Evolutionary conservation across 1,140 invertebrate genomes (phyloP), one percentile per base, ranked within the genome.

Genomic region (Rhyzopertha dominica): DNA sequence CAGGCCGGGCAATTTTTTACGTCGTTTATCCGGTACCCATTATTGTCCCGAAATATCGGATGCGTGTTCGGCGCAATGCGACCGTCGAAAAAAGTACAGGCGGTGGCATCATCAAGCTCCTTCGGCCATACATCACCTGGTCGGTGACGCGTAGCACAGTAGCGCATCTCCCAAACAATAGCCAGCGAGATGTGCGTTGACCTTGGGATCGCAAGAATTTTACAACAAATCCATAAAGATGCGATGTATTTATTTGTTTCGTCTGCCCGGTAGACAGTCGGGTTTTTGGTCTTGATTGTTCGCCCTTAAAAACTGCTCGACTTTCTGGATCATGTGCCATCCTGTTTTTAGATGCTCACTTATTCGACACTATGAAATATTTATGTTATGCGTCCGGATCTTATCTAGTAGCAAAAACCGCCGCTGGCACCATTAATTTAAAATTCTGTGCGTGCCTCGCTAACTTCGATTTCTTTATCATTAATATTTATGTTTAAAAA

Each of bases 141-240:
- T n/a, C n/a, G n/a, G n/a, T n/a, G n/a, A n/a, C n/a, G n/a, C 28
- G 36, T 44, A 35, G 34, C 40, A 49, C 34, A 35, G 35, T 49
- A 36, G 40, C 40, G 38, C 35, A 24, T 26, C 44, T 24, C 12
- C 14, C 10, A 35, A 39, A 35, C 30, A 49, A 36, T 19, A 42
- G 31, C 25, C 23, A 25, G 37, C 34, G 31, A 28, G 30, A 43
- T 43, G 36, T 47, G 36, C 48, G 31, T 48, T 46, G 43, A 41
- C 53, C 43, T 53, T 49, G 51, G 41, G 48, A 50, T 35, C 26
- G 30, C 29, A 44, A 50, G 50, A 58, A 55, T 58, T 54, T 59
- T 56, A 51, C 44, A 43, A 50, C 53, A 59, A 58, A 59, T 56
- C 56, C 54, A 59, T 59, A 59, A 59, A 59, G 56, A 59, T 59